Evolutionary conservation across 53 echinoderm and acorn worm species (phyloP).

Genomic region (Holothuria scabra): DNA sequence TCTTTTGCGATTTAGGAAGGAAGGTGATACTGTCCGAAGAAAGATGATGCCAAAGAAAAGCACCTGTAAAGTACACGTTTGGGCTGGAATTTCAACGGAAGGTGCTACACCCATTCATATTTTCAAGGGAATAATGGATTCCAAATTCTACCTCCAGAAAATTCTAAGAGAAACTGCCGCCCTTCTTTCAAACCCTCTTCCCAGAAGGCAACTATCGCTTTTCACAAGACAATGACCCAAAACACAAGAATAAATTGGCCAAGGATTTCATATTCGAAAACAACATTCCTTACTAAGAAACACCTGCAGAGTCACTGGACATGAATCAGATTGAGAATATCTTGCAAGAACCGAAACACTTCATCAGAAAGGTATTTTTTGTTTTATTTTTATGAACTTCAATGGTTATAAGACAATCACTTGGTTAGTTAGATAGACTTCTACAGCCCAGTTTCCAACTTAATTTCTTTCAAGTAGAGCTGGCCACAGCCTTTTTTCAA

Average conservation of each 20-base stretch:
- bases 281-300: slow-evolving; percentile 44
- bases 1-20: slow-evolving; percentile 58
- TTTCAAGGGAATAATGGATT: slow-evolving; percentile 56
- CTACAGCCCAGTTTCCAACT: no score
- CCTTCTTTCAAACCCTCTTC: slow-evolving; percentile 29
- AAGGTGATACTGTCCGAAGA: neutral
- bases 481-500: no score
- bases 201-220: slow-evolving; percentile 35
- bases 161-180: slow-evolving; percentile 28
- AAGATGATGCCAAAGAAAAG: slow-evolving; percentile 38
- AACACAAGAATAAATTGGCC: slow-evolving; percentile 31
- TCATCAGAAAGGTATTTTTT: no score
- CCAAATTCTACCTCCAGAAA: slow-evolving; percentile 42
- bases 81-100: slow-evolving; percentile 57
- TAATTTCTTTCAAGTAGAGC: no score
- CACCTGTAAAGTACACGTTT: slow-evolving; percentile 57
- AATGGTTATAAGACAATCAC: no score
- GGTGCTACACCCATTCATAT: slow-evolving; percentile 57
- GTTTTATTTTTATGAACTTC: no score
- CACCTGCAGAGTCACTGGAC: slow-evolving; percentile 44
- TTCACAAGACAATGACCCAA: slow-evolving; percentile 54
- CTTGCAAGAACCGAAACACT: no score
- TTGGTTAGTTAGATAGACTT: no score
- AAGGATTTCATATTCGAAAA: slow-evolving; percentile 8
- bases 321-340: no score